Conservation (phyloP, 2,797 vertebrate species). For the Clarias fuscus region DNA sequence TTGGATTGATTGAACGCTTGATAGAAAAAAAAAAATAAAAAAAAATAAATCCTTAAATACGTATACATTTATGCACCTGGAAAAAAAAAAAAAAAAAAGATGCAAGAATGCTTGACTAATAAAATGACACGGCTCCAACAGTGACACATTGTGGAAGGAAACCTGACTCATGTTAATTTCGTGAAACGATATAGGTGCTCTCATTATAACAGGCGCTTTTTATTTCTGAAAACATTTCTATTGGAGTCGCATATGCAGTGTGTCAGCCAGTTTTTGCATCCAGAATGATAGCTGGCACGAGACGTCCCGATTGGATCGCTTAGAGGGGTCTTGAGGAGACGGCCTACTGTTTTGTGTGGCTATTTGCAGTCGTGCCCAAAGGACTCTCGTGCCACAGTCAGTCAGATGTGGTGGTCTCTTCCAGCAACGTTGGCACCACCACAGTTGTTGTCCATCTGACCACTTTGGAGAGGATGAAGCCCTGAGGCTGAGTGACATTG, state of each 20-base stretch:
- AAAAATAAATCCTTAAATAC: background rate
- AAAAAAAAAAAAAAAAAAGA: background rate
- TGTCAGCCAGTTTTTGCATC: background rate
- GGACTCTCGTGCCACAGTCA: slow-evolving; percentile 78
- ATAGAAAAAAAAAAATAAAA: background rate
- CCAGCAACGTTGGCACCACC: slow-evolving; percentile 74
- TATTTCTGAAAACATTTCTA: background rate
- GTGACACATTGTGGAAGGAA: background rate
- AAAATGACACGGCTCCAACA: too few species aligned
- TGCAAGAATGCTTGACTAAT: background rate
- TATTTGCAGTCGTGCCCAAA: slow-evolving; percentile 79
- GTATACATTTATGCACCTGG: background rate
- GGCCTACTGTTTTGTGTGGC: slow-evolving; percentile 66
- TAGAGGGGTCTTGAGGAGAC: slow-evolving; percentile 71
- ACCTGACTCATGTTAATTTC: background rate
- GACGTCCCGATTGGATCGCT: slow-evolving; percentile 71
- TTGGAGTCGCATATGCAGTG: background rate
- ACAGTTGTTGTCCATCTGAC: slow-evolving; percentile 80
- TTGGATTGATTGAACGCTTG: background rate
- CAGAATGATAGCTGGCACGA: slow-evolving; percentile 36
- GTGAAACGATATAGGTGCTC: background rate
- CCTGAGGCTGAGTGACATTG: slow-evolving; percentile 78
- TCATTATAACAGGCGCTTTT: too few species aligned
- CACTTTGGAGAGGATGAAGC: slow-evolving; percentile 72
- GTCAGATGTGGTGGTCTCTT: slow-evolving; percentile 66